Base-by-base conservation (phyloP, 1,140 invertebrate species). In the Drosophila ananassae region DNA sequence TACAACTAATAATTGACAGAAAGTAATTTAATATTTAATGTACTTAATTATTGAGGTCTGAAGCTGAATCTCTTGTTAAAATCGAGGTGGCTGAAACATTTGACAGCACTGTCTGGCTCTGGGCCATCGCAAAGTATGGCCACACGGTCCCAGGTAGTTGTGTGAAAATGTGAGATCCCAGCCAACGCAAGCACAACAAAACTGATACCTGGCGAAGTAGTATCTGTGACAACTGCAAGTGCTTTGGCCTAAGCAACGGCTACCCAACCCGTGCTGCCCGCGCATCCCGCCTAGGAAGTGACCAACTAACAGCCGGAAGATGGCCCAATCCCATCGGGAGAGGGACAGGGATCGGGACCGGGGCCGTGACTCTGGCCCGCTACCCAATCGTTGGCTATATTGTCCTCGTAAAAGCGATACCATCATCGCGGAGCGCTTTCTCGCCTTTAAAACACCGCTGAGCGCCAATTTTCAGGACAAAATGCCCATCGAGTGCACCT, bases 371-470 rank as follows among this genome's bases (percentile, higher is more conserved):
- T 93, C 95, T 56, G 96, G 95, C 3, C 94, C 94, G 3, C 92
- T 98, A 44, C 98, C 98, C 13, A 95, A 96, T 46, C 94, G 98
- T 69, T 99, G 98, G 98, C 93, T 98, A 1, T 94, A 96, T 64
- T 99, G 98, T 92, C 98, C 98, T 34, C 93, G 98, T 67, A 98
- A 98, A 93, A 94, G 96, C 22, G 91, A 94, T 17, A 92, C 93
- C 25, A 91, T 98, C 30, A 95, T 99, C 61, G 94, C 94, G 2
- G 95, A 95, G 73, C 97, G 96, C 83, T 98, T 97, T 90, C 89
- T 99, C 32, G 97, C 98, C 0, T 98, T 99, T 82, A 99, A 99
- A 92, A 98, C 98, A 8, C 98, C 98, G 2, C 92, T 99, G 0
- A 95, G 95, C 67, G 92, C 93, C 1, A 93, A 94, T 52, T 99